Evolutionary conservation across 2,113 vertebrate species (phyloP), one percentile per base, ranked within the genome.

Genomic region (Menidia beryllina): DNA sequence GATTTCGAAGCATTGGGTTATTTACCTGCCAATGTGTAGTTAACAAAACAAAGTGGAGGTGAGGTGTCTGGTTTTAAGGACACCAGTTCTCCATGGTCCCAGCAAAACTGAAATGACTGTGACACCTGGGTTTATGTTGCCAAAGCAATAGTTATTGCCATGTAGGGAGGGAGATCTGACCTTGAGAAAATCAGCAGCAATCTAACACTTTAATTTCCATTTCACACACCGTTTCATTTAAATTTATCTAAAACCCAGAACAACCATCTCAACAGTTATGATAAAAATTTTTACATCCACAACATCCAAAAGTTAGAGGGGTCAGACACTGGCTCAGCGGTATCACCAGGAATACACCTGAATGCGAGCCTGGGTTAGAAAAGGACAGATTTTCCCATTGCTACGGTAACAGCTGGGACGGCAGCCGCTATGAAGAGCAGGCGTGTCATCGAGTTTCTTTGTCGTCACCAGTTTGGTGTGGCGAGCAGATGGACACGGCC

Each of bases 191-290:
- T 90, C 89, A 86, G 83, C 14, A 20, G 74, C 88, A 88, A 90
- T 91, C 86, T 89, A 88, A 85, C 84, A 86, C 89, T 90, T 93
- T 91, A 93, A 91, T 89, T 86, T 91, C 91, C 86, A 91, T 93
- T 93, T 93, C 92, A 94, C 92, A 93, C 83, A 72, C 88, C 88
- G 88, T 93, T 94, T 91, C 80, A 79, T 88, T 91, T 81, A 83
- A 82, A 91, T 88, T 85, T 85, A 89, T 89, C 88, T 86, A 91
- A 91, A 92, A 88, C 82, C 90, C 86, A 15, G 47, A 75, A 84
- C 63, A 78, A 70, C 82, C 83, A 79, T 81, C 85, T 82, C 83
- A 84, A 79, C 82, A 86, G 81, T 85, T 90, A 81, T 74, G 47
- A 81, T 86, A 77, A 88, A 85, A 82, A 84, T 81, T 87, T 82